Percentiles rank a stretch among this genome's conserved stretches.
Evolutionary conservation across 2,797 vertebrate genomes (phyloP).

Genomic region (Agapornis canus): DNA sequence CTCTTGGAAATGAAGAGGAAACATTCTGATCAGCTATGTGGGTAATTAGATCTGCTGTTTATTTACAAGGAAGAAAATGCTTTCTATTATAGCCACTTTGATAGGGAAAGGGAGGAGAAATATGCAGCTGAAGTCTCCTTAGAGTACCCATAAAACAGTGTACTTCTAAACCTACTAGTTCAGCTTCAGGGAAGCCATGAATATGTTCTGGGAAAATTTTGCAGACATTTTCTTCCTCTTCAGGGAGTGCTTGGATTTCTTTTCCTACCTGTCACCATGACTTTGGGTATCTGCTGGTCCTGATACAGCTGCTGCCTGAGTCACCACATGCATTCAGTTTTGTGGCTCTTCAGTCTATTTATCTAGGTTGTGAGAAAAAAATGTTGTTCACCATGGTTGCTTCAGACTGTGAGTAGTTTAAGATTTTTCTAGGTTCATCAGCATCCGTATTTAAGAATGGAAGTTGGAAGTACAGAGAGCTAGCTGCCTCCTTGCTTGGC

Average conservation of each 20-base stretch:
- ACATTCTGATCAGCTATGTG: not conserved
- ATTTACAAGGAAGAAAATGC: not conserved
- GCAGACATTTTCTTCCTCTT: not conserved
- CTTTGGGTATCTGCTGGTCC: not conserved
- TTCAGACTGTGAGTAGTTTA: not conserved
- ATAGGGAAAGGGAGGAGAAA: not conserved
- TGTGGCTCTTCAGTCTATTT: not conserved
- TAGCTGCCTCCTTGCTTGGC: not conserved
- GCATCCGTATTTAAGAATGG: not conserved
- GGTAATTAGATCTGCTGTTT: not conserved
- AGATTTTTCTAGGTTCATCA: not conserved
- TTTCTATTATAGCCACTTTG: not conserved
- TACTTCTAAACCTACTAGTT: slow-evolving; percentile 31
- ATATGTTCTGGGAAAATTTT: not conserved
- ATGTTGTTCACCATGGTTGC: not conserved
- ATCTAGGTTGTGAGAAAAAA: not conserved
- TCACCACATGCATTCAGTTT: not conserved
- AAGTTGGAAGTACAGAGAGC: not conserved
- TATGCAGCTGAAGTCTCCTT: not conserved
- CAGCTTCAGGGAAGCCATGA: not conserved
- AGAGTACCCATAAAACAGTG: not conserved
- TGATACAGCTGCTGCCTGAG: not conserved
- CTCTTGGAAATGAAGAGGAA: not conserved
- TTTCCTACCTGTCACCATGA: not conserved
- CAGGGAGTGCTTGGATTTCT: not conserved